Evolutionary conservation across 2,888 invertebrate genomes (phyloP).

Genomic region (Idaea aversata): DNA sequence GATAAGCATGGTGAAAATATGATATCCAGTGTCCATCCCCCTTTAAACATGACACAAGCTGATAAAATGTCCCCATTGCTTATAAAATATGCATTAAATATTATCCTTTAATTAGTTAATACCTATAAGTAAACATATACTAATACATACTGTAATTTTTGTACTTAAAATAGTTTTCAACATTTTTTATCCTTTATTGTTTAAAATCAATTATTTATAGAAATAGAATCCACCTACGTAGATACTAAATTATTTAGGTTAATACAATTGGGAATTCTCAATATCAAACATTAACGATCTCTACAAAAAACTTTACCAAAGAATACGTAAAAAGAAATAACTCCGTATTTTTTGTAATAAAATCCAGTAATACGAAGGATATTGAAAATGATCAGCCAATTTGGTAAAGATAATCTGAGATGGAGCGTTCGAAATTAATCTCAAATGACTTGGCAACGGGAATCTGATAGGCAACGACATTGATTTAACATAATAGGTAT

Average conservation of each 20-base stretch:
- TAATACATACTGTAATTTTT: too few species aligned
- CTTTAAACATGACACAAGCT: too few species aligned
- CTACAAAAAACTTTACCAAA: slow-evolving; percentile 22
- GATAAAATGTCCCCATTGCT: too few species aligned
- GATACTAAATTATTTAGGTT: neutral
- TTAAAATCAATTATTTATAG: neutral
- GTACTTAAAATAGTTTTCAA: neutral
- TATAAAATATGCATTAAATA: too few species aligned
- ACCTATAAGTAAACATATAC: too few species aligned
- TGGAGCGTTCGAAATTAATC: neutral
- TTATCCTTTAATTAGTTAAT: too few species aligned
- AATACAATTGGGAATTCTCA: neutral
- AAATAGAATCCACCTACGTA: neutral
- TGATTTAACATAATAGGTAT: neutral
- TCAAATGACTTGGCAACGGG: neutral
- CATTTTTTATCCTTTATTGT: neutral
- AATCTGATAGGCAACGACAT: neutral
- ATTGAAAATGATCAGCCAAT: slow-evolving; percentile 33
- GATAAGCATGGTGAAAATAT: too few species aligned
- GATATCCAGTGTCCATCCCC: too few species aligned
- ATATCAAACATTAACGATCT: slow-evolving; percentile 20
- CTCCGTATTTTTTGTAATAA: slow-evolving; percentile 24
- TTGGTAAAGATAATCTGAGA: slow-evolving; percentile 9
- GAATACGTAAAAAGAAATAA: slow-evolving; percentile 18
- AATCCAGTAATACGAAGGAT: slow-evolving; percentile 21